phyloP scores from a whole-genome alignment of 2,113 vertebrate genomes.

The Lepisosteus osseus region DNA sequence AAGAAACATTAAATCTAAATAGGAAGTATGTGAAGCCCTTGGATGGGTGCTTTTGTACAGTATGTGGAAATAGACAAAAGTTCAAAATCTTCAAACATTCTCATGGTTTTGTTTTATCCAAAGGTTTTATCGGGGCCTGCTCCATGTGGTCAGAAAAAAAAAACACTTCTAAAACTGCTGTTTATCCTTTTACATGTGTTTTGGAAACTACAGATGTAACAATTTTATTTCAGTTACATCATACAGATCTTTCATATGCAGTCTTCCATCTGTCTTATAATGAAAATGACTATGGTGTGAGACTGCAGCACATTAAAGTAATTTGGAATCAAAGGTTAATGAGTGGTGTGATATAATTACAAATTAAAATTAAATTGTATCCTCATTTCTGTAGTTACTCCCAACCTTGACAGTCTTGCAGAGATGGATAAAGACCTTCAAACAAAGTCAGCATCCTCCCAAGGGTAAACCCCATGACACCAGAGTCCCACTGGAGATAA shows the following conservation, averaged over 20 bases:
- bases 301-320: neutral
- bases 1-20: no score
- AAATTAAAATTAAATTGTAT: neutral
- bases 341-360: neutral
- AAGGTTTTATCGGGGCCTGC: no score
- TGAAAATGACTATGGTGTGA: neutral
- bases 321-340: slow-evolving; percentile 1
- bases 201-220: neutral
- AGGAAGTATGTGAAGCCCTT: no score
- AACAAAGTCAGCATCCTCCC: neutral
- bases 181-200: no score
- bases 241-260: neutral
- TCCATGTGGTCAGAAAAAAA: no score
- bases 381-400: neutral
- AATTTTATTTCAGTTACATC: neutral
- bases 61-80: no score
- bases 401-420: neutral
- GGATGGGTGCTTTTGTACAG: no score
- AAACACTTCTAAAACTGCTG: no score
- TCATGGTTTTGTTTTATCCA: no score
- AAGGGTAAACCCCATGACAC: neutral
- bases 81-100: no score
- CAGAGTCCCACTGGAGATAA: neutral
- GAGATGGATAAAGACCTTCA: neutral
- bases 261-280: neutral